These are phyloP conservation scores for Zosterops lateralis DNA, from an alignment of 2,113 vertebrate genomes.

Conservation along the genomic window DNA sequence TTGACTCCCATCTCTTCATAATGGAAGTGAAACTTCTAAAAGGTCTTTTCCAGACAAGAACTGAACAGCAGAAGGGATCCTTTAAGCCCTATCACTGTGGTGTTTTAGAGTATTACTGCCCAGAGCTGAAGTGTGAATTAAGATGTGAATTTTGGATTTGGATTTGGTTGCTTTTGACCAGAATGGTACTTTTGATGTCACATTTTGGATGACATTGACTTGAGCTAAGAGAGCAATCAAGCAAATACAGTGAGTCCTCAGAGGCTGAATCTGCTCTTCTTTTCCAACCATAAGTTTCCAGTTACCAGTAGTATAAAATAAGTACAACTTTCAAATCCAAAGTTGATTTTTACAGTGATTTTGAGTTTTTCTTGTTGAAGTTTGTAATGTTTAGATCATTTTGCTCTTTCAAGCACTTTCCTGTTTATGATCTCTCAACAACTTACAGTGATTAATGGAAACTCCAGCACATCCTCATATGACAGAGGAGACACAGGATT, in stretches of 20 bases:
- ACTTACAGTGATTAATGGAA: not conserved
- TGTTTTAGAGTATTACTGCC: not conserved
- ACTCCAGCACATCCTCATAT: not conserved
- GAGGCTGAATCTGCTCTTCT: not conserved
- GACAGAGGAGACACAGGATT: not conserved
- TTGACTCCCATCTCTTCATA: not conserved
- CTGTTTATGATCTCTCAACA: not conserved
- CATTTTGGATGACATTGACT: not conserved
- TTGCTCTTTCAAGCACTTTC: not conserved
- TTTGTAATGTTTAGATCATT: not conserved
- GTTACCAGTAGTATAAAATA: not conserved
- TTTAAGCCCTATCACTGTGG: not conserved
- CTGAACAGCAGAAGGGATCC: not conserved
- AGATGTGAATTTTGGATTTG: not conserved
- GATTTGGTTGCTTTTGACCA: not conserved
- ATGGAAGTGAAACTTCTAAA: not conserved
- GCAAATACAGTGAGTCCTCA: not conserved
- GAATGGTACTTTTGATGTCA: not conserved
- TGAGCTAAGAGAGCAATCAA: not conserved
- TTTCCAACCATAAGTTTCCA: not conserved
- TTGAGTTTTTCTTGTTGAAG: not conserved
- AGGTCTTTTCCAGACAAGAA: not conserved
- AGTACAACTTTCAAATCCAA: not conserved
- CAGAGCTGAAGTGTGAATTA: not conserved
- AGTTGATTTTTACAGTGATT: not conserved